Evolutionary conservation across 2,888 invertebrate genomes (phyloP), one percentile per base, ranked within the genome.

Genomic region (Orthosia cruda): DNA sequence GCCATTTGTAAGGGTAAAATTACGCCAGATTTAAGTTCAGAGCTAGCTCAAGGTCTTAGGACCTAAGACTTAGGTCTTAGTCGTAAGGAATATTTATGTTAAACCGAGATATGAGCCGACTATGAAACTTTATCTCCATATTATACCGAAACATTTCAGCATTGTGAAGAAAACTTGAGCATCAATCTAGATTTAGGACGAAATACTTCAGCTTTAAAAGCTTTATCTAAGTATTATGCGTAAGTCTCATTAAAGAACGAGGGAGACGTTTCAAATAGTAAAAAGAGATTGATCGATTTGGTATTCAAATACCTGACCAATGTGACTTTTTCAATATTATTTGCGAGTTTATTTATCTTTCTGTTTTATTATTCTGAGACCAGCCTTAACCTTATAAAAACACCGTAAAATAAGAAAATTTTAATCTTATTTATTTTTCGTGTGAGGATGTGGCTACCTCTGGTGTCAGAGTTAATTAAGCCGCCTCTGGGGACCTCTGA

Each of bases 91-190:
- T 83, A 87, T 78, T 87, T 81, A 87, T 83, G 84, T 64, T 63
- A 84, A 86, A 32, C 75, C 40, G 47, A 67, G 65, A 76, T 76
- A 80, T 80, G 71, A 70, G 63, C 68, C 74, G 59, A 68, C 72
- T 26, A 80, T 80, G 77, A 81, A 81, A 74, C 74, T 84, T 88
- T 84, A 86, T 87, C 69, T 80, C 66, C 55, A 68, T 84, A 84
- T 83, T 86, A 86, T 86, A 68, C 84, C 16, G 71, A 74, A 71
- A 75, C 74, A 65, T 70, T 63, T 65, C 18, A 61, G 18, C 65
- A 63, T 66, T 72, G 64, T 75, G 63, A 64, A 62, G 65, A 57
- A 80, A 59, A 84, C 11, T 69, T 81, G 18, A 32, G n/a, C 79
- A 68, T 83, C 61, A 62, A 83, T 85, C 83, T 85, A 82, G 78